phyloP scores from a whole-genome alignment of 2,113 vertebrate species.

The Choloepus hoffmanni region DNA sequence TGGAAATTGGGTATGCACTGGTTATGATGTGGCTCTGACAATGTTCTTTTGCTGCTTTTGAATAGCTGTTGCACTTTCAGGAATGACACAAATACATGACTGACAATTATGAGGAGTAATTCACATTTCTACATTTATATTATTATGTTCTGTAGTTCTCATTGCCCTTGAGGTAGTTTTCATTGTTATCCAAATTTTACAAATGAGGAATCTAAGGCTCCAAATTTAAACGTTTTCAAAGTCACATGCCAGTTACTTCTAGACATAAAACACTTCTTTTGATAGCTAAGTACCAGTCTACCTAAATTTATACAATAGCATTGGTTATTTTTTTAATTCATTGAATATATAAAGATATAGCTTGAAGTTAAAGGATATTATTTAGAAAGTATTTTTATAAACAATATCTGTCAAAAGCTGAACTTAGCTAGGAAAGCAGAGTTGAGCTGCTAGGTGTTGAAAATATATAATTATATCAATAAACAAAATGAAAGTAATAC shows the following conservation, averaged over 20 bases:
- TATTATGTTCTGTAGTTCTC: neutral
- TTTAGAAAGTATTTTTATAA: neutral
- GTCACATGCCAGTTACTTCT: neutral
- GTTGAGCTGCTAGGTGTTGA: too few relatives aligned
- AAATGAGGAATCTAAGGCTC: neutral
- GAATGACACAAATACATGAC: neutral
- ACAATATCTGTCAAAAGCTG: neutral
- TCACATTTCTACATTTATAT: neutral
- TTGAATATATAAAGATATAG: neutral
- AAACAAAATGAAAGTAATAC: too few relatives aligned
- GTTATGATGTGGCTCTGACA: neutral
- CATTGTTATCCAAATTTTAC: neutral
- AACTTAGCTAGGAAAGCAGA: too few relatives aligned
- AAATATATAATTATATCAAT: too few relatives aligned
- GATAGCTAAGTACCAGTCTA: neutral
- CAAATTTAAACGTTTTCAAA: neutral
- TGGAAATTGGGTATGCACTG: accelerated
- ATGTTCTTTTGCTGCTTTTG: neutral
- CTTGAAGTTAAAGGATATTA: neutral
- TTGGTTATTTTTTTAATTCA: neutral
- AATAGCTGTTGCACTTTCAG: neutral
- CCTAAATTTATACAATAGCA: neutral
- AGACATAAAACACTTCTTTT: neutral
- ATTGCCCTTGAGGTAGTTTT: neutral
- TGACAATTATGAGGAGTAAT: neutral